These are phyloP conservation scores for Channallabes apus DNA, from an alignment of 2,797 vertebrate species.

Conservation along the genomic window DNA sequence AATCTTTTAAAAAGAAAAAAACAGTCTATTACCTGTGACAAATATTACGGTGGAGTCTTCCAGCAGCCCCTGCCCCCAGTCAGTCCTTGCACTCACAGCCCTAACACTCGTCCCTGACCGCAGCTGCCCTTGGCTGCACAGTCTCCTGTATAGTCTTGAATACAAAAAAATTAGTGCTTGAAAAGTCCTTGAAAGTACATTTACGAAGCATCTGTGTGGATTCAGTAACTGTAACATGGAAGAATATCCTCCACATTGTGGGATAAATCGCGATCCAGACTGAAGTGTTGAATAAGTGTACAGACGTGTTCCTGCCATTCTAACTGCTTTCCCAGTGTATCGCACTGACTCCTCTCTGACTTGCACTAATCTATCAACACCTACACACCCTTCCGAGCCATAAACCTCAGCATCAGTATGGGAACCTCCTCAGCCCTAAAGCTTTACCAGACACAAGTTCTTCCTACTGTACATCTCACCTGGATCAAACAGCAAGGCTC, in stretches of 20 bases:
- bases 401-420: neutral
- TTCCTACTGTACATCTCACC: neutral
- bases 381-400: conserved; percentile 22
- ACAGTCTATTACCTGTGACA: neutral
- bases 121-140: conserved; percentile 1
- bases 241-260: neutral
- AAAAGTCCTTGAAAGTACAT: conserved; percentile 25
- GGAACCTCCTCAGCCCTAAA: neutral
- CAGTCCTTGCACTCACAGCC: neutral
- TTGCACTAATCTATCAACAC: conserved; percentile 70
- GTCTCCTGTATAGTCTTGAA: conserved; percentile 8
- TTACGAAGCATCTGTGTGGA: neutral
- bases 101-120: neutral
- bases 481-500: neutral
- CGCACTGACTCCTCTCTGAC: conserved; percentile 57
- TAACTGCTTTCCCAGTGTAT: conserved; percentile 66
- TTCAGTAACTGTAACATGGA: neutral
- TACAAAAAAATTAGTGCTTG: conserved; percentile 9
- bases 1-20: neutral
- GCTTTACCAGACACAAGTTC: neutral
- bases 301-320: conserved; percentile 37
- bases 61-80: neutral
- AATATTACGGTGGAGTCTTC: neutral
- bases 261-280: neutral
- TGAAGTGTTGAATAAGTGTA: neutral